Base-by-base conservation (phyloP, 2,888 invertebrate species). In the Automeris io region DNA sequence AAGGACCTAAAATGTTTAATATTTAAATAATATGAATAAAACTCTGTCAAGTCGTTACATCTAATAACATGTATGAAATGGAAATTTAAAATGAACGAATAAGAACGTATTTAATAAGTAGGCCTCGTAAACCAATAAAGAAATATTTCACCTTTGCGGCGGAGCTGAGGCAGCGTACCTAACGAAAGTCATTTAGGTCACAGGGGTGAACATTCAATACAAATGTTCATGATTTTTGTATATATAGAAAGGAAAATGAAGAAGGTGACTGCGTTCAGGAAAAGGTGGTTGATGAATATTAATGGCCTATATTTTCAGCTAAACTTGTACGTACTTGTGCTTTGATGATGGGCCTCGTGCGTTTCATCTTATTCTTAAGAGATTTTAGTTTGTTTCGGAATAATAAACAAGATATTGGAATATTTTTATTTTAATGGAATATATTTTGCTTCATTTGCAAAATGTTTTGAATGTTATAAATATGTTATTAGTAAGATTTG, bases 241-340 rank as follows among this genome's bases (percentile, higher is more conserved):
- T 16, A 16, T 29, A 29, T n/a, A n/a, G n/a, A n/a, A 29, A 29
- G 16, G 8, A 16, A 23, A 23, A 5, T 7, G 23, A 7, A 16
- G 11, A 34, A 34, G 23, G 16, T 22, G 19, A 12, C 23, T n/a
- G 9, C 5, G 34, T 23, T 34, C 12, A 22, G 23, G 16, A 23
- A 21, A 18, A 34, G 34, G 23, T 34, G 23, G 9, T 16, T 23
- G 13, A 22, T 23, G 23, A 34, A 34, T 34, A 34, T 34, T 23
- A 22, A 34, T 34, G n/a, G 16, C 13, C 11, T 5, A 16, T 23
- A 34, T 23, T 34, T 34, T 23, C 22, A 23, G 23, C 23, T 34
- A n/a, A 23, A 23, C 16, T 23, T 29, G 5, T 8, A 29, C 23
- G 34, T 5, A 2, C 6, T 22, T n/a, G 21, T 23, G 22, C 11